These are phyloP conservation scores for Galemys pyrenaicus DNA, from an alignment of 2,113 vertebrate genomes.

Conservation along the genomic window DNA sequence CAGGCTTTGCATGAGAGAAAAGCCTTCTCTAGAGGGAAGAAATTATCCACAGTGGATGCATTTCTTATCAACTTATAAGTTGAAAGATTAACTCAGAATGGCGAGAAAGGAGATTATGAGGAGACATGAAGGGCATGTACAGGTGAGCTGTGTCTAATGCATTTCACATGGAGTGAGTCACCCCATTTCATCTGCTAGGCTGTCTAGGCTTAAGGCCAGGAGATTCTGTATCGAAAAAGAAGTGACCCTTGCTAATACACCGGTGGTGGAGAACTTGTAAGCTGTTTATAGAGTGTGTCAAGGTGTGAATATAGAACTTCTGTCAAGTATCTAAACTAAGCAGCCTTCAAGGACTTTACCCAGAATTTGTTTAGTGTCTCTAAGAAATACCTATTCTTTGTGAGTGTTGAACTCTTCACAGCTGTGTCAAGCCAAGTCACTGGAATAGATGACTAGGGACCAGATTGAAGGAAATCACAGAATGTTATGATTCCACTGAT, in stretches of 20 bases:
- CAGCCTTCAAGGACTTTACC: not conserved
- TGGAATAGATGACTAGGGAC: not conserved
- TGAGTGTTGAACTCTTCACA: not conserved
- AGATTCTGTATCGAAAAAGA: slow-evolving; percentile 41
- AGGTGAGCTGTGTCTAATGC: slow-evolving; percentile 43
- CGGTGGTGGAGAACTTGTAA: slow-evolving; percentile 36
- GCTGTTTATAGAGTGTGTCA: slow-evolving; percentile 62
- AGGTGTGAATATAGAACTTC: slow-evolving; percentile 24
- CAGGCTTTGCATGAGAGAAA: slow-evolving; percentile 4
- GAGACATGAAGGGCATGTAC: not conserved
- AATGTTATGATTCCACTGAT: not conserved
- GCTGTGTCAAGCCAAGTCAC: not conserved
- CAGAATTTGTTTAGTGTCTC: slow-evolving; percentile 1
- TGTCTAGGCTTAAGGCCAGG: slow-evolving; percentile 41
- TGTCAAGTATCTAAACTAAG: not conserved
- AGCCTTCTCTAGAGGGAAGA: slow-evolving; percentile 40
- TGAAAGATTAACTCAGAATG: slow-evolving; percentile 71
- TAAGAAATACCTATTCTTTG: not conserved
- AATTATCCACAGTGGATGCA: not conserved
- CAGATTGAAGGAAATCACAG: not conserved
- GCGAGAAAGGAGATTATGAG: not conserved
- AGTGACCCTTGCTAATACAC: slow-evolving; percentile 15
- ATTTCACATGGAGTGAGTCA: not conserved
- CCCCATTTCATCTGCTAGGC: not conserved
- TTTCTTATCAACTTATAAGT: slow-evolving; percentile 46